Evolutionary conservation across 2,888 invertebrate genomes (phyloP).

Genomic region (Ophion ellenae): DNA sequence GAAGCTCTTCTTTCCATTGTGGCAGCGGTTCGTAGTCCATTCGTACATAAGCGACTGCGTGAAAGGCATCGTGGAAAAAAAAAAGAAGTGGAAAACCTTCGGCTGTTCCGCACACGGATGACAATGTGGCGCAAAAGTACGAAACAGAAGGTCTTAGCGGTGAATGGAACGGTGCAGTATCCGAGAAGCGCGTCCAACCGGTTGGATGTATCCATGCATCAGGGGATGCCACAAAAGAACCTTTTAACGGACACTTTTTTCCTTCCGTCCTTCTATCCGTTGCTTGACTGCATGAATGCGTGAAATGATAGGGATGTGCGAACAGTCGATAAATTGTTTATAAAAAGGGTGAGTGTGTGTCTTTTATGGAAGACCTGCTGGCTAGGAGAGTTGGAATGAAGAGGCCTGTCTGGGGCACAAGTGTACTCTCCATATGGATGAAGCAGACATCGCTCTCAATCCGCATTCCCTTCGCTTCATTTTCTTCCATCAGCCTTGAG

Average conservation of each 20-base stretch:
- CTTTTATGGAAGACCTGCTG: background rate
- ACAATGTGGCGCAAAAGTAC: slow-evolving; percentile 9
- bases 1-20: background rate
- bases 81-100: background rate
- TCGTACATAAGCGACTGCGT: background rate
- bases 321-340: slow-evolving; percentile 3
- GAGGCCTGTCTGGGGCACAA: background rate
- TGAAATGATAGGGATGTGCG: background rate
- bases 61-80: background rate
- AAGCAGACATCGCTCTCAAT: no score
- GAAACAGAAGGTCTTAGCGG: slow-evolving; percentile 1
- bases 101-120: background rate
- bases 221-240: slow-evolving; percentile 11
- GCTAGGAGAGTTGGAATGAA: background rate
- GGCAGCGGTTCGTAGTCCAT: background rate
- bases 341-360: background rate
- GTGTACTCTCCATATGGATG: no score
- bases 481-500: no score
- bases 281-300: background rate
- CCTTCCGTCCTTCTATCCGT: background rate
- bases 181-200: slow-evolving; percentile 20
- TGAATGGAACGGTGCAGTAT: slow-evolving; percentile 12
- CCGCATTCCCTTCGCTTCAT: no score
- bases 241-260: background rate
- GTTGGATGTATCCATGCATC: slow-evolving; percentile 24